A percentile compares a stretch with the other conserved stretches of the same genome.
phyloP scores from a whole-genome alignment of 2,797 vertebrate genomes.

The Emydoidea blandingii region DNA sequence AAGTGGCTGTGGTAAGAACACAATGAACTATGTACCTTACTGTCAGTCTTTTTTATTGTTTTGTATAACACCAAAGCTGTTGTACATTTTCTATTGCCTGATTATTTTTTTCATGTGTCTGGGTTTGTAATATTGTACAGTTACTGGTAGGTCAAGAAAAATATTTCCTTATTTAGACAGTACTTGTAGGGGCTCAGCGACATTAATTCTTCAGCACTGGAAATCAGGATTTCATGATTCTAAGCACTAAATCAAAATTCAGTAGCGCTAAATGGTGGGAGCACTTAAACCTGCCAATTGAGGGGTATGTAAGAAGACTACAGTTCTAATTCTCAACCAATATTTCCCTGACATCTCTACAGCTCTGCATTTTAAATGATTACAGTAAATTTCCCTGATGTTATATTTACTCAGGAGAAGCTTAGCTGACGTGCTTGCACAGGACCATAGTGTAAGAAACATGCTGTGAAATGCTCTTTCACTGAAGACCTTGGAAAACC shows the following conservation, averaged over 20 bases:
- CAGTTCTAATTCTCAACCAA: neutral
- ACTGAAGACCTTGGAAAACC: slow-evolving; percentile 21
- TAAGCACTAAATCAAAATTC: slow-evolving; percentile 40
- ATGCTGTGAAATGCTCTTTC: slow-evolving; percentile 34
- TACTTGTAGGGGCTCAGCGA: slow-evolving; percentile 72
- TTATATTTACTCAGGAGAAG: slow-evolving; percentile 40
- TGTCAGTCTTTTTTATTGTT: slow-evolving; percentile 78
- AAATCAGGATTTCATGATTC: slow-evolving; percentile 64
- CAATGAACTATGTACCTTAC: slow-evolving; percentile 72
- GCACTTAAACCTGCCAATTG: slow-evolving; percentile 7
- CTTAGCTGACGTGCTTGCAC: slow-evolving; percentile 44
- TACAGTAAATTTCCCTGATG: slow-evolving; percentile 31
- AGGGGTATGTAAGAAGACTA: neutral
- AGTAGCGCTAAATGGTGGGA: slow-evolving; percentile 8
- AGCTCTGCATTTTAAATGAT: slow-evolving; percentile 30
- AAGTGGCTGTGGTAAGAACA: slow-evolving; percentile 72
- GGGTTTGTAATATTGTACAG: slow-evolving; percentile 85
- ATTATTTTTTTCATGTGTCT: slow-evolving; percentile 80
- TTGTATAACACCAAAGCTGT: slow-evolving; percentile 85
- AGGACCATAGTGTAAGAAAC: slow-evolving; percentile 38
- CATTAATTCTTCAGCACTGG: slow-evolving; percentile 54
- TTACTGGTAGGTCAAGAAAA: slow-evolving; percentile 79
- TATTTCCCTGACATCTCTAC: neutral
- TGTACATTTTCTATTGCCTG: slow-evolving; percentile 86
- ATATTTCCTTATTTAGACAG: slow-evolving; percentile 78